Conservation (phyloP, 2,113 vertebrate species). For the Festucalex cinctus region DNA sequence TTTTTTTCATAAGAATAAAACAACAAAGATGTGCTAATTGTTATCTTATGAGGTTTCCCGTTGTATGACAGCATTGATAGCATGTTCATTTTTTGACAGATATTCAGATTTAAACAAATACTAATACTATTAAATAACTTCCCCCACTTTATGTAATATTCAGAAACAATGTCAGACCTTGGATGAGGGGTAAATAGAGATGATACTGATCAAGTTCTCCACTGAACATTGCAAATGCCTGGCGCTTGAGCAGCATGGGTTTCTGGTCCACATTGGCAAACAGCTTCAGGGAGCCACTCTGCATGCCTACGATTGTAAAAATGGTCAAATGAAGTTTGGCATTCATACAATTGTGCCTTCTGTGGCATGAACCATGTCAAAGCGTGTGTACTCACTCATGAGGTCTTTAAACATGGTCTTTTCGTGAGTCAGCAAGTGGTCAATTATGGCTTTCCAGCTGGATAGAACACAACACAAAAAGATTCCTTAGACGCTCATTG, state of each 20-base stretch:
- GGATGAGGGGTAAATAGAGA: constrained; percentile 92
- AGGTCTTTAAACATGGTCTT: constrained; percentile 99
- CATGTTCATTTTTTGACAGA: no score
- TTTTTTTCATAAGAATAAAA: no score
- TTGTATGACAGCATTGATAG: no score
- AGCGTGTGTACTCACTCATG: constrained; percentile 86
- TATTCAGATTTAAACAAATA: no score
- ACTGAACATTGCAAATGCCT: constrained; percentile 93
- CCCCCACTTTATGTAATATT: no score
- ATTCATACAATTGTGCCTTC: background rate
- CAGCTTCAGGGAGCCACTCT: constrained; percentile 90
- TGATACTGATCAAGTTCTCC: constrained; percentile 95
- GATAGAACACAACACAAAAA: constrained; percentile 10
- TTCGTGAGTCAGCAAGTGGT: constrained; percentile 95
- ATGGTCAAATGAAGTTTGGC: background rate
- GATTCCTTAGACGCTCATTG: background rate
- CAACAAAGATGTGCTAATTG: no score
- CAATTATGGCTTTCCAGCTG: constrained; percentile 93
- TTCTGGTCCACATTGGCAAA: constrained; percentile 88
- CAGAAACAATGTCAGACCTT: constrained; percentile 67
- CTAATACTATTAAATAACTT: no score
- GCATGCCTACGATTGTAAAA: constrained; percentile 84
- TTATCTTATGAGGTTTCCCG: no score
- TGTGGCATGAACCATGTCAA: background rate
- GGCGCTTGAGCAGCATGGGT: constrained; percentile 92